Evolutionary conservation across 2,113 vertebrate genomes (phyloP), one percentile per base, ranked within the genome.

Genomic region (Oryzias melastigma): DNA sequence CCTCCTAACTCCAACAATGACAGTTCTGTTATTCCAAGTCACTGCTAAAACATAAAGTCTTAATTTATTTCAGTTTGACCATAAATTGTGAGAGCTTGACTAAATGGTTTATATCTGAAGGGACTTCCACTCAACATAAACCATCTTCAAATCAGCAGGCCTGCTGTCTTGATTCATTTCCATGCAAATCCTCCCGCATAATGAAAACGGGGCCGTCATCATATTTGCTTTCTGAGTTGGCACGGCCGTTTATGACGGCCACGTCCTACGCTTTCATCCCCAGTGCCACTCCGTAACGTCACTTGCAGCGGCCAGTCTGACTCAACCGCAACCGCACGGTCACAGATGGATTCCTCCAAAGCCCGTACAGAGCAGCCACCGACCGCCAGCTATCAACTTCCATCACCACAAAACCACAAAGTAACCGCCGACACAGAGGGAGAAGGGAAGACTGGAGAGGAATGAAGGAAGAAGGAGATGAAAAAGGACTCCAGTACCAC

Each of bases 331-430:
- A 73, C 68, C 53, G 42, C 70, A 29, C 52, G 43, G 72, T 89
- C 80, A 86, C 84, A 87, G 76, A 77, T 70, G 78, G 68, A 78
- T 84, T 87, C 80, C 81, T 73, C 70, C 60, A 71, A 65, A 81
- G 82, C 80, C 80, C 70, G 75, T 66, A 57, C 57, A 82, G 77
- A 74, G 67, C 72, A 71, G 77, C 84, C 22, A 67, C 65, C 73
- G 44, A 82, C 72, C 71, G 42, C 78, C 67, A 80, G 62, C 71
- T 79, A 84, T 87, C 81, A 77, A 14, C 82, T 76, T 66, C 76
- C 72, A 80, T 60, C 80, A 72, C 78, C 82, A 81, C 78, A 71
- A n/a, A 81, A 85, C 84, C 85, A 81, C 82, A 79, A 79, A 60
- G n/a, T 58, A 65, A 82, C 77, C 78, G 41, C 68, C 46, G 52